Evolutionary conservation across 1,140 invertebrate genomes (phyloP).

Genomic region (Micrasema longulum): DNA sequence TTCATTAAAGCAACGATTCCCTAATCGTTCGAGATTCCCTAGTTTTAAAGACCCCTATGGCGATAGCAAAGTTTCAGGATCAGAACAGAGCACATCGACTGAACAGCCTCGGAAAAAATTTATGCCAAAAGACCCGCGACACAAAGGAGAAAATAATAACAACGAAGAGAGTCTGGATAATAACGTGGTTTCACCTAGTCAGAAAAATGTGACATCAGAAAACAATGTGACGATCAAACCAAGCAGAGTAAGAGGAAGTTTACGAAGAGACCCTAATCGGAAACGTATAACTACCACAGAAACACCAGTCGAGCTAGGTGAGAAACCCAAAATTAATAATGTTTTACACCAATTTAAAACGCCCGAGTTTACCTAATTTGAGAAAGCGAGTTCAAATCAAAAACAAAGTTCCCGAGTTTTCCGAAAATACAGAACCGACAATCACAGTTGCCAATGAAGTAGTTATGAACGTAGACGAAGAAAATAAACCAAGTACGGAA

Average conservation of each 20-base stretch:
- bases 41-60: constrained; percentile 58
- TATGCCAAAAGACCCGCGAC: constrained; percentile 65
- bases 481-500: constrained; percentile 63
- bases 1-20: constrained; percentile 61
- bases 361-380: constrained; percentile 30
- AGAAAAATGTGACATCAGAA: constrained; percentile 27
- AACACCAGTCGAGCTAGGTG: constrained; percentile 45
- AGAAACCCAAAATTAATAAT: constrained; percentile 34
- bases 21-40: constrained; percentile 60
- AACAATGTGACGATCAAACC: constrained; percentile 45
- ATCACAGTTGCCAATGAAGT: background rate
- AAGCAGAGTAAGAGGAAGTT: constrained; percentile 37
- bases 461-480: constrained; percentile 29
- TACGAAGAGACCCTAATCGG: constrained; percentile 55
- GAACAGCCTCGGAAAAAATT: constrained; percentile 62
- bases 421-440: constrained; percentile 53
- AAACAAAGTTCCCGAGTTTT: constrained; percentile 57
- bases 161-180: constrained; percentile 54
- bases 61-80: constrained; percentile 43
- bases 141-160: constrained; percentile 57
- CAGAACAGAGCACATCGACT: constrained; percentile 61
- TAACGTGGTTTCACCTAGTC: constrained; percentile 11
- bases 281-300: constrained; percentile 46
- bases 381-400: constrained; percentile 45
- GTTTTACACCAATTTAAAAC: constrained; percentile 50